Evolutionary conservation across 2,113 vertebrate genomes (phyloP).

Genomic region (Zosterops borbonicus): DNA sequence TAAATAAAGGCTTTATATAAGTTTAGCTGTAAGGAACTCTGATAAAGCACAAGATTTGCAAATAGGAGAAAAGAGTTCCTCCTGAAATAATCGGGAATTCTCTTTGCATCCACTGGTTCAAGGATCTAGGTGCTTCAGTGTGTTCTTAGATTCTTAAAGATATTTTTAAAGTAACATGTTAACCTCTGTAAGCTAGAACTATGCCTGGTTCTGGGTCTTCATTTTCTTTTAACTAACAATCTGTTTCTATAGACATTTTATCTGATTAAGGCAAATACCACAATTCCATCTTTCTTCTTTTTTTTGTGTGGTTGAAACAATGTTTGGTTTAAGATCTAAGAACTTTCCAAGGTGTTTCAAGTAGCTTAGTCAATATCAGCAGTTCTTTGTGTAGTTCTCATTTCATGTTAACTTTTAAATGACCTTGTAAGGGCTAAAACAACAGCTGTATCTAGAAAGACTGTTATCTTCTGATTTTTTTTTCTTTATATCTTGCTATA

Average conservation of each 20-base stretch:
- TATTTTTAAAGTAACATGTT: background rate
- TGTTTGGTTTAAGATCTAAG: background rate
- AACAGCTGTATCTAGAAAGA: background rate
- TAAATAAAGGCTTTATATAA: background rate
- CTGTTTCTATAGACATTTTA: background rate
- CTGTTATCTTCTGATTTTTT: background rate
- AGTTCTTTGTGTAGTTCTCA: background rate
- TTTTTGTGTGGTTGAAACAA: background rate
- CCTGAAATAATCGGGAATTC: background rate
- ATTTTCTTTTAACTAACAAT: background rate
- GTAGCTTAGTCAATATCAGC: background rate
- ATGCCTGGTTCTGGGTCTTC: background rate
- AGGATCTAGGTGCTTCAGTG: background rate
- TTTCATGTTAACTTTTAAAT: background rate
- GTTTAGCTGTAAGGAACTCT: background rate
- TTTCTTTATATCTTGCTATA: background rate
- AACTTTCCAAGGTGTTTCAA: background rate
- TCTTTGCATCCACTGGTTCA: fast-evolving
- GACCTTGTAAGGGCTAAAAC: background rate
- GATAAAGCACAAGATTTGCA: background rate
- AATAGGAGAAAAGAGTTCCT: background rate
- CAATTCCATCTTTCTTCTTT: background rate
- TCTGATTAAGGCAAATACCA: background rate
- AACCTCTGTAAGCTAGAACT: background rate
- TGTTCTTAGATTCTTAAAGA: background rate